Evolutionary conservation across 1,140 invertebrate genomes (phyloP).

Genomic region (Antheraea pernyi): DNA sequence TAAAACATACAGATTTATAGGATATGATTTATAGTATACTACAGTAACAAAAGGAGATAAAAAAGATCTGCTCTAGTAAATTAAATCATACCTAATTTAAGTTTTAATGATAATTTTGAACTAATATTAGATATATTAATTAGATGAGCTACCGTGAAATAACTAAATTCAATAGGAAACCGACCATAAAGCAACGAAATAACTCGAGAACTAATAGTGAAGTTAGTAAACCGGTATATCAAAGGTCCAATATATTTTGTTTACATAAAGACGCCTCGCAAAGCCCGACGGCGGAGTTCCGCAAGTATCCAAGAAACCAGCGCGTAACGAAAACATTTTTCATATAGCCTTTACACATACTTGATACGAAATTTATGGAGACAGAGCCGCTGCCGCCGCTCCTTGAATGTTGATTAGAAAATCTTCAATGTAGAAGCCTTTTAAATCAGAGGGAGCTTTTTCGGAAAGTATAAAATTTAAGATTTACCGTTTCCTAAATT

Average conservation of each 20-base stretch:
- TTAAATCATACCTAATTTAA: too few relatives aligned
- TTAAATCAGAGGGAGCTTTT: slow-evolving; percentile 45
- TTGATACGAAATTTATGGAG: slow-evolving; percentile 75
- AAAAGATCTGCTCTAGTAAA: too few relatives aligned
- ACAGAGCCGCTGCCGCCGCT: slow-evolving; percentile 50
- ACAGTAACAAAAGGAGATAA: too few relatives aligned
- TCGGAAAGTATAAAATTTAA: slow-evolving; percentile 14
- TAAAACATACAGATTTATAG: too few relatives aligned
- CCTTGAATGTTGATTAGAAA: slow-evolving; percentile 73
- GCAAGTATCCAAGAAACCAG: slow-evolving; percentile 40
- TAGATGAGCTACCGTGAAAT: neutral
- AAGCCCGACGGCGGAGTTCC: slow-evolving; percentile 32
- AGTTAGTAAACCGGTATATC: slow-evolving; percentile 41
- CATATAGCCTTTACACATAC: slow-evolving; percentile 67
- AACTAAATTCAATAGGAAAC: neutral
- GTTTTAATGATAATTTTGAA: too few relatives aligned
- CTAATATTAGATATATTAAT: neutral
- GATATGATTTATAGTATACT: too few relatives aligned
- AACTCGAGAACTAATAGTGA: slow-evolving; percentile 38
- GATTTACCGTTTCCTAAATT: slow-evolving; percentile 1
- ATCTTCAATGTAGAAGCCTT: slow-evolving; percentile 42
- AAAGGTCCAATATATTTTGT: slow-evolving; percentile 54
- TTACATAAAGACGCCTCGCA: slow-evolving; percentile 43
- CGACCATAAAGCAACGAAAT: slow-evolving; percentile 25
- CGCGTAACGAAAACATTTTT: slow-evolving; percentile 68